A percentile compares a stretch with the other conserved stretches of the same genome.
Evolutionary conservation across 2,113 vertebrate genomes (phyloP).

Genomic region (Leptocoma aspasia): DNA sequence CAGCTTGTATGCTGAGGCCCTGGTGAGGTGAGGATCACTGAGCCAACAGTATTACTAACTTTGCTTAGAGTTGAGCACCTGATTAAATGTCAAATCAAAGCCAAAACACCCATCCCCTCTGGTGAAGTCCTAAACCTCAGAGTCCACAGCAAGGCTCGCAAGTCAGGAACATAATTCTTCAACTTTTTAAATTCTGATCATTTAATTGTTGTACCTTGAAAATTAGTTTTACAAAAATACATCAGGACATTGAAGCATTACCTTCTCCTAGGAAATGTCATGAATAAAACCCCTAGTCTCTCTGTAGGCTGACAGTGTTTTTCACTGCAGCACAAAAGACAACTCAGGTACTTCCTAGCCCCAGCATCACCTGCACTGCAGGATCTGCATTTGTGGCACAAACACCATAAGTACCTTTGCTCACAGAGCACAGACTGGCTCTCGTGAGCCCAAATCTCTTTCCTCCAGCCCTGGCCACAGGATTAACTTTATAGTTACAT

Average conservation of each 20-base stretch:
- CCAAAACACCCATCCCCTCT: background rate
- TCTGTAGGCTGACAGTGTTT: background rate
- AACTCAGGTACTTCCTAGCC: background rate
- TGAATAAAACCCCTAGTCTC: background rate
- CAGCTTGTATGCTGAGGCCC: background rate
- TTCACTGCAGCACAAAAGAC: background rate
- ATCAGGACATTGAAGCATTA: background rate
- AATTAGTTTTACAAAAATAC: background rate
- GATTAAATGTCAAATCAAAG: background rate
- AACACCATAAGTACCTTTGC: background rate
- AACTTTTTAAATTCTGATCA: background rate
- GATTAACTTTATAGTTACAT: background rate
- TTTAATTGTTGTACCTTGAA: background rate
- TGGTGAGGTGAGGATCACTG: background rate
- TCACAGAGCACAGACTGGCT: background rate
- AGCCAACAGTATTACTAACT: background rate
- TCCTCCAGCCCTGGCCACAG: background rate
- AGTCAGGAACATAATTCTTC: background rate
- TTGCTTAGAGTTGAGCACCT: background rate
- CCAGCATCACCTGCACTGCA: background rate
- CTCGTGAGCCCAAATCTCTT: background rate
- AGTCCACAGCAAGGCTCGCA: background rate
- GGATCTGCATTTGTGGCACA: background rate
- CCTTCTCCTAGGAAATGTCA: background rate
- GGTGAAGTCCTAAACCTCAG: background rate